Percentiles rank a stretch among this genome's conserved stretches.
These are phyloP conservation scores for Porites lutea DNA, from an alignment of 64 coral and sea anemone species.

Conservation along the genomic window DNA sequence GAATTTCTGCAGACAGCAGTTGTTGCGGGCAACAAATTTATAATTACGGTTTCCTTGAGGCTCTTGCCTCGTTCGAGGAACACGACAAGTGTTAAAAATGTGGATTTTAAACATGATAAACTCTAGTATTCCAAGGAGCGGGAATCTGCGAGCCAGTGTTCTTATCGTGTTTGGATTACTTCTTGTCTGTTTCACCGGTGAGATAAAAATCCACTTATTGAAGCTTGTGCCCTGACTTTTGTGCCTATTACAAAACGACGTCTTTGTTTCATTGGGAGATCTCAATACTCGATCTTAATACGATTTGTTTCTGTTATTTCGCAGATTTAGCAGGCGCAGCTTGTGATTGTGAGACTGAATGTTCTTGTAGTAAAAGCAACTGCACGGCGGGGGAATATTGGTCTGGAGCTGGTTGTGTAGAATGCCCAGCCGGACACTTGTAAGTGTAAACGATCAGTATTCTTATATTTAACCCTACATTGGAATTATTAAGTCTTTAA, in stretches of 20 bases:
- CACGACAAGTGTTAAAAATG: background rate
- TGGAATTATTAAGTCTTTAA: background rate
- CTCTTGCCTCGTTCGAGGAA: background rate
- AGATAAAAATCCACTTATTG: background rate
- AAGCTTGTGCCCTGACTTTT: constrained; percentile 26
- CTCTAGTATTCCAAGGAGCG: background rate
- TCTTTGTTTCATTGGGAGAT: background rate
- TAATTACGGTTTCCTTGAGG: constrained; percentile 4
- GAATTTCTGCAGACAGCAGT: constrained; percentile 69
- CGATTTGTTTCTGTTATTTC: constrained; percentile 11
- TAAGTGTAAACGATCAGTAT: constrained; percentile 62
- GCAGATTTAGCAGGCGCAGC: constrained; percentile 49
- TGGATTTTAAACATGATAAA: constrained; percentile 26
- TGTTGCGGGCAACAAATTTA: background rate
- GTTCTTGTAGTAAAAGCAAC: constrained; percentile 79
- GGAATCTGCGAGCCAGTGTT: constrained; percentile 13
- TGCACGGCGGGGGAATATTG: constrained; percentile 89
- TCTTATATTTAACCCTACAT: constrained; percentile 3
- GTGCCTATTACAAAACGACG: background rate
- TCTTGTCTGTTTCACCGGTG: constrained; percentile 33
- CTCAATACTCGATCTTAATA: background rate
- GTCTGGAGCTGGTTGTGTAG: constrained; percentile 68
- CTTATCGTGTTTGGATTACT: background rate
- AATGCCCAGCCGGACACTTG: constrained; percentile 93
- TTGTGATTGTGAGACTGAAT: constrained; percentile 90